A percentile compares a stretch with the other conserved stretches of the same genome.
Evolutionary conservation across 2,113 vertebrate species (phyloP).

Genomic region (Okapia johnstoni): DNA sequence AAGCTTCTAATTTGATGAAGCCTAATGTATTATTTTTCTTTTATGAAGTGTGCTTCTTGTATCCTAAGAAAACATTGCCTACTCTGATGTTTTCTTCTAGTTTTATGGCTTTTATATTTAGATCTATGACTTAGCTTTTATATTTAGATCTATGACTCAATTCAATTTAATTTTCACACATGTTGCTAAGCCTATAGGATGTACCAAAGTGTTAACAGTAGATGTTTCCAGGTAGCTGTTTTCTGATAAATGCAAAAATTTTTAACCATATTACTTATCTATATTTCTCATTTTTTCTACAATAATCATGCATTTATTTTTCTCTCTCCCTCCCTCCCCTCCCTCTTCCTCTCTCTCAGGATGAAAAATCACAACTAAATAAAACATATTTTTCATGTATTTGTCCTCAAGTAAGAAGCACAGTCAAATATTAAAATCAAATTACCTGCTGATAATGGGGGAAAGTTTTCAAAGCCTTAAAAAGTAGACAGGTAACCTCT

Average conservation of each 20-base stretch:
- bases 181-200: not conserved
- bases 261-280: not conserved
- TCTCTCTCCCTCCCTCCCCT: not conserved
- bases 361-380: not conserved
- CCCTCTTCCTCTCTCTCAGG: not conserved
- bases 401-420: not conserved
- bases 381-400: not conserved
- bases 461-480: slow-evolving; percentile 92
- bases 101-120: not conserved
- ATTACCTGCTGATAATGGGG: slow-evolving; percentile 89
- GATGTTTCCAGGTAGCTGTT: not conserved
- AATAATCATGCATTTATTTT: not conserved
- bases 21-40: not conserved
- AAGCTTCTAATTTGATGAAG: not conserved
- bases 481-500: slow-evolving; percentile 86
- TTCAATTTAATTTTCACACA: not conserved
- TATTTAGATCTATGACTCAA: not conserved
- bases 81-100: not conserved
- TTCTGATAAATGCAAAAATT: not conserved
- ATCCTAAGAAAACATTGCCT: slow-evolving; percentile 1
- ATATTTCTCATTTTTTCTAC: not conserved
- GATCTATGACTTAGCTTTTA: not conserved
- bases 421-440: slow-evolving; percentile 22
- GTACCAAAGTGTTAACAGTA: not conserved
- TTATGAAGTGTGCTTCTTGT: not conserved